Evolutionary conservation across 2,797 vertebrate species (phyloP).

Genomic region (Peromyscus aztecus): DNA sequence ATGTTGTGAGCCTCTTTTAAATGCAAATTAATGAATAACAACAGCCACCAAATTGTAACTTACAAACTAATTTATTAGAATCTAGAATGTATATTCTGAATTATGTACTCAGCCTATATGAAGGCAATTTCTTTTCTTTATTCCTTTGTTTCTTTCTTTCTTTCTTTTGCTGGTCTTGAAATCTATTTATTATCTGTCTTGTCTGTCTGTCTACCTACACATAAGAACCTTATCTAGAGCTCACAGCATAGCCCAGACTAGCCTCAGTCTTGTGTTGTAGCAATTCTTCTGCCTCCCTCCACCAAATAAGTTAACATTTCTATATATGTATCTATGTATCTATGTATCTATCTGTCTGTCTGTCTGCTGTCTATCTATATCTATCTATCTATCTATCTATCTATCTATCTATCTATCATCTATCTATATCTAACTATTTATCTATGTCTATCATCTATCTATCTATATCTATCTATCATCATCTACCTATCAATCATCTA

Average conservation of each 20-base stretch:
- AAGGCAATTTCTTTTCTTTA: not conserved
- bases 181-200: not conserved
- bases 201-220: not conserved
- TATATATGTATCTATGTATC: too few relatives aligned
- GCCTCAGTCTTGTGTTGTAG: not conserved
- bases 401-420: too few relatives aligned
- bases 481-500: too few relatives aligned
- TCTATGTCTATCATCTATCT: too few relatives aligned
- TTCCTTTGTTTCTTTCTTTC: not conserved
- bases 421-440: too few relatives aligned
- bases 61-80: not conserved
- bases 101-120: not conserved
- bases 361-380: too few relatives aligned
- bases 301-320: not conserved
- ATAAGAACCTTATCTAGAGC: not conserved
- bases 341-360: too few relatives aligned
- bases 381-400: too few relatives aligned
- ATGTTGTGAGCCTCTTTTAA: not conserved
- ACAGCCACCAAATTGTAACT: not conserved
- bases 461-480: too few relatives aligned
- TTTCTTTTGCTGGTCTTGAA: not conserved
- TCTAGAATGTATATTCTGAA: slow-evolving; percentile 32
- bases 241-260: not conserved
- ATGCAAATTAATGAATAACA: not conserved
- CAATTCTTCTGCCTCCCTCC: not conserved